phyloP scores from a whole-genome alignment of 2,888 invertebrate genomes.

The Sipha maydis region DNA sequence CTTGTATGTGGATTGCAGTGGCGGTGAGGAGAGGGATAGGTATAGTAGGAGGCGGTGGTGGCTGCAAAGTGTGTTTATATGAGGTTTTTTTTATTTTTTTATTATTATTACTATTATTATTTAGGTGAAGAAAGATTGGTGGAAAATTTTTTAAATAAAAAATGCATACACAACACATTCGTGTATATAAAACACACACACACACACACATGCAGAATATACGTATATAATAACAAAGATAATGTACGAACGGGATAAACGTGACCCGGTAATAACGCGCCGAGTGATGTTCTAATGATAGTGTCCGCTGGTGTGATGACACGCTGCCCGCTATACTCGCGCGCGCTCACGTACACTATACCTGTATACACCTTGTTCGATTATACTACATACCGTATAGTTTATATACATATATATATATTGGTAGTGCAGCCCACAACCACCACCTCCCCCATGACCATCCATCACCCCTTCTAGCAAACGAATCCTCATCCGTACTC shows the following conservation, averaged over 20 bases:
- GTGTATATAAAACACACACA: constrained; percentile 12
- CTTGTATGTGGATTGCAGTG: neutral
- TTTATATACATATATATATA: neutral
- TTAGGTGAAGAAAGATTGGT: neutral
- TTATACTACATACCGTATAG: neutral
- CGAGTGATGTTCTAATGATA: constrained; percentile 62
- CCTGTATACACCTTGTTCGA: constrained; percentile 1
- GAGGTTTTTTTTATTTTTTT: constrained; percentile 11
- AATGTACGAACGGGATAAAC: constrained; percentile 45
- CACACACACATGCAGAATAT: neutral
- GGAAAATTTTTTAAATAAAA: constrained; percentile 24
- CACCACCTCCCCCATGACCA: neutral
- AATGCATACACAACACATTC: neutral
- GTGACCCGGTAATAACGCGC: constrained; percentile 61
- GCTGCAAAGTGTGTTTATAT: neutral
- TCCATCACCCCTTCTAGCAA: neutral
- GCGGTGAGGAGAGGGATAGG: neutral
- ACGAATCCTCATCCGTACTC: neutral
- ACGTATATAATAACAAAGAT: constrained; percentile 21
- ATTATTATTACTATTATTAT: neutral
- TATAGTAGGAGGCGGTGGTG: neutral
- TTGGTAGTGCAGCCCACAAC: too few species aligned
- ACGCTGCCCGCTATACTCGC: constrained; percentile 51
- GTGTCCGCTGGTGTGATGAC: constrained; percentile 60
- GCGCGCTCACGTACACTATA: neutral